Conservation (phyloP, 2,797 vertebrate species). For the Lacerta agilis region DNA sequence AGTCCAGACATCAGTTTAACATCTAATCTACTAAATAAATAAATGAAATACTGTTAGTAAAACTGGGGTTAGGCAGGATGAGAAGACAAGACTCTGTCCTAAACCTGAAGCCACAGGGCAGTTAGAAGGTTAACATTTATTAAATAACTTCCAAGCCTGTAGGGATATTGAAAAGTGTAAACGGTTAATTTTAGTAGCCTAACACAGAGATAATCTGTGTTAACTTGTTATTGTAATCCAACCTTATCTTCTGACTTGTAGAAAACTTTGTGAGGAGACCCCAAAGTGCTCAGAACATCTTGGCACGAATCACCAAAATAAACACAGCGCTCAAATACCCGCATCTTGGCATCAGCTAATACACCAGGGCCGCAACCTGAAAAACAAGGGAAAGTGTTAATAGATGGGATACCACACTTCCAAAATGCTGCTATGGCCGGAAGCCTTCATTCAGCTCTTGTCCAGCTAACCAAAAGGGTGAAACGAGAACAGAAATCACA, state of each 20-base stretch:
- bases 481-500: background rate
- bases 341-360: slow-evolving; percentile 92
- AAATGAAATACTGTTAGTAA: background rate
- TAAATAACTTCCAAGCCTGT: background rate
- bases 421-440: background rate
- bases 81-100: background rate
- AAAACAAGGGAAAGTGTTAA: slow-evolving; percentile 3
- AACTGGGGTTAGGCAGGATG: background rate
- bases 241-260: slow-evolving; percentile 99
- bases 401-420: background rate
- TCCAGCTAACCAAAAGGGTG: background rate
- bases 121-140: background rate
- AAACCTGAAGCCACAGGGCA: background rate
- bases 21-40: background rate
- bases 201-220: background rate
- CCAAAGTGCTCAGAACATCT: slow-evolving; percentile 93
- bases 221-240: slow-evolving; percentile 6
- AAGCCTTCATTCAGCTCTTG: background rate
- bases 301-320: slow-evolving; percentile 98
- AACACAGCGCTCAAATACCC: slow-evolving; percentile 90
- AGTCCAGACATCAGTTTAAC: background rate
- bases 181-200: background rate
- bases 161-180: background rate
- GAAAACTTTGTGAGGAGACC: slow-evolving; percentile 97
- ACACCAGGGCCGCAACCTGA: slow-evolving; percentile 90